Evolutionary conservation across 2,888 invertebrate species (phyloP).

Genomic region (Piscicola geometra): DNA sequence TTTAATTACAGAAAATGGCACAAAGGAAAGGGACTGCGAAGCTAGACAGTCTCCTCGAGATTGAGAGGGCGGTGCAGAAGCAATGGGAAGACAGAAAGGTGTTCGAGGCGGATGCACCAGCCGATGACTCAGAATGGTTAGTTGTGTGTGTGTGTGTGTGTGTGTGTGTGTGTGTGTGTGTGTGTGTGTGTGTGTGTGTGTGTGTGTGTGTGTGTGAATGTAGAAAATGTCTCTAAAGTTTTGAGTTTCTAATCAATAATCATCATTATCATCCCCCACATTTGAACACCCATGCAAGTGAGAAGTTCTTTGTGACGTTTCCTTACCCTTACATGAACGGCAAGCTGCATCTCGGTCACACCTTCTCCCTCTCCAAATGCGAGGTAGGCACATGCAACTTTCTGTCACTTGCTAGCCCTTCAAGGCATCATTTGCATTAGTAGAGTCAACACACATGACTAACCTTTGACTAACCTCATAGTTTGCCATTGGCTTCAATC

Average conservation of each 20-base stretch:
- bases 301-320: conserved; percentile 88
- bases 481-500: conserved; percentile 85
- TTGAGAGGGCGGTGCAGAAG: conserved; percentile 78
- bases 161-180: not conserved
- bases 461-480: conserved; percentile 52
- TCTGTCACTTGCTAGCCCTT: not conserved
- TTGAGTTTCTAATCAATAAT: too few species aligned
- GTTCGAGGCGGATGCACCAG: conserved; percentile 74
- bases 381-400: conserved; percentile 65
- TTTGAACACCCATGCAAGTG: conserved; percentile 52
- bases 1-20: not conserved
- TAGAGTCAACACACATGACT: not conserved
- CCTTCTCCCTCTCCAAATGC: conserved; percentile 92
- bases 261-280: not conserved
- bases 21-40: conserved; percentile 87
- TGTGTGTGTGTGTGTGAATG: not conserved
- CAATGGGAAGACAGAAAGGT: conserved; percentile 77
- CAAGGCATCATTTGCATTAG: not conserved
- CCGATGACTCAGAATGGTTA: conserved; percentile 39
- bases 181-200: not conserved
- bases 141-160: not conserved
- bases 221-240: not conserved
- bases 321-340: conserved; percentile 99
- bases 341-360: conserved; percentile 90
- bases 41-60: conserved; percentile 81